These are phyloP conservation scores for Amphiprion percula DNA, from an alignment of 2,113 vertebrate species.

Conservation along the genomic window DNA sequence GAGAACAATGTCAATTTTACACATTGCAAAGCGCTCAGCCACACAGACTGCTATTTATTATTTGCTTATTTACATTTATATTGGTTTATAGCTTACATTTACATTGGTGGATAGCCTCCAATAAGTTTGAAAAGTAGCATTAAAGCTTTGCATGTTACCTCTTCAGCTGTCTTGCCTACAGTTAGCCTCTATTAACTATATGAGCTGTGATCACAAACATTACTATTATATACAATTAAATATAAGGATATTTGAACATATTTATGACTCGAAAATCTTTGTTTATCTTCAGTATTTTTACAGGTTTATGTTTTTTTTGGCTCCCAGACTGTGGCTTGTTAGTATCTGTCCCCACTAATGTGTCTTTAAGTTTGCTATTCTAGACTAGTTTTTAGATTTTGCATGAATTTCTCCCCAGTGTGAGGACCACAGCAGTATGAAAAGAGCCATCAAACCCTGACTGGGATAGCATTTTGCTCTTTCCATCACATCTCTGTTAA, in stretches of 20 bases:
- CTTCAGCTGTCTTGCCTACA: not conserved
- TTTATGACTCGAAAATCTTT: too few relatives aligned
- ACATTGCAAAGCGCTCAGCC: not conserved
- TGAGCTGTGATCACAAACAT: too few relatives aligned
- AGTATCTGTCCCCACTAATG: not conserved
- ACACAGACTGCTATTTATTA: not conserved
- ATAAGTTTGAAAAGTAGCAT: too few relatives aligned
- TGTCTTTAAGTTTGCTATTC: not conserved
- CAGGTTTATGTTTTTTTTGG: too few relatives aligned
- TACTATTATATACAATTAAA: too few relatives aligned
- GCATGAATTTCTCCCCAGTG: not conserved
- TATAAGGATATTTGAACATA: too few relatives aligned
- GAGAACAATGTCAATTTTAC: not conserved
- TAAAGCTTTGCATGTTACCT: too few relatives aligned
- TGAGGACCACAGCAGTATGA: not conserved
- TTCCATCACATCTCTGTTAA: not conserved
- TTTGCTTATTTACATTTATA: constrained; percentile 9
- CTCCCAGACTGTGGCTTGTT: too few relatives aligned
- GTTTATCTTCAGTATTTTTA: too few relatives aligned
- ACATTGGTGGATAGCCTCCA: too few relatives aligned
- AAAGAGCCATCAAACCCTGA: not conserved
- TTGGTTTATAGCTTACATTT: not conserved
- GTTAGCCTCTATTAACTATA: too few relatives aligned
- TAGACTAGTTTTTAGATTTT: not conserved
- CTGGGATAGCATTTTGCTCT: not conserved